Evolutionary conservation across 2,797 vertebrate genomes (phyloP).

Genomic region (Enteromius afrohamiltoni): DNA sequence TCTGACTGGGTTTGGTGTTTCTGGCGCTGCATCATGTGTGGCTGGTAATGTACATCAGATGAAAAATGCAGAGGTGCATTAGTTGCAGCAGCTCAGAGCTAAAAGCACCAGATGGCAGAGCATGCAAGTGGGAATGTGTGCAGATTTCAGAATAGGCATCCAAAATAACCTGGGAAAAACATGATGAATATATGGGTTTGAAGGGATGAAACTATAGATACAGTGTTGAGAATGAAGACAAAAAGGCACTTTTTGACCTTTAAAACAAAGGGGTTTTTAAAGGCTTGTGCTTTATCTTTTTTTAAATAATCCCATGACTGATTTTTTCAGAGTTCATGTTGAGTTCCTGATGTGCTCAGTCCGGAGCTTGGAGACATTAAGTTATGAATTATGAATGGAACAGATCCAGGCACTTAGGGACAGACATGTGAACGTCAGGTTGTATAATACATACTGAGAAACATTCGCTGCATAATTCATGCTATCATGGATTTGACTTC

Average conservation of each 20-base stretch:
- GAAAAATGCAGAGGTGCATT: slow-evolving; percentile 45
- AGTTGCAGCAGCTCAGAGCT: not conserved
- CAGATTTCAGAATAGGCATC: not conserved
- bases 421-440: not conserved
- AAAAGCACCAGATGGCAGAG: slow-evolving; percentile 13
- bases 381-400: slow-evolving; percentile 37
- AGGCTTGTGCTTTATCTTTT: not conserved
- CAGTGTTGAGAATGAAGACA: not conserved
- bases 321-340: not conserved
- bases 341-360: not conserved
- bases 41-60: slow-evolving; percentile 15
- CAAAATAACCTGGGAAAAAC: not conserved
- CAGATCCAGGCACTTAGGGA: not conserved
- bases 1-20: not conserved
- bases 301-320: not conserved
- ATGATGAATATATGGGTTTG: not conserved
- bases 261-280: not conserved
- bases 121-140: not conserved
- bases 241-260: not conserved
- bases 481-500: slow-evolving; percentile 20
- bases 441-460: slow-evolving; percentile 19
- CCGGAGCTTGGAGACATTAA: slow-evolving; percentile 1
- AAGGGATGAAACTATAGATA: not conserved
- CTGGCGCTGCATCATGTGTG: not conserved
- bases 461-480: slow-evolving; percentile 30